Evolutionary conservation across 1,140 invertebrate genomes (phyloP).

Genomic region (Halesus radiatus): DNA sequence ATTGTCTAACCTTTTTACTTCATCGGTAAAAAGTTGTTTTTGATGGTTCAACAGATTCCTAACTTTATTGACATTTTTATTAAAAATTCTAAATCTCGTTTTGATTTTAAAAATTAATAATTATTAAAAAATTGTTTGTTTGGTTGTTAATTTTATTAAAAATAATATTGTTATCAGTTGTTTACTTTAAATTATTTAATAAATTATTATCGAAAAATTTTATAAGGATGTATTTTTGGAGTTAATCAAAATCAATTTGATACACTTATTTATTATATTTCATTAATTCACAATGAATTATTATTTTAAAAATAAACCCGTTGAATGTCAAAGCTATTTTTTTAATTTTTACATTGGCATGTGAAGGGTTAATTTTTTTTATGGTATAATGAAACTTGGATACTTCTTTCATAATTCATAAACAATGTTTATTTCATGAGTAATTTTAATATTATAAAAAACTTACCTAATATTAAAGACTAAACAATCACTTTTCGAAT

Average conservation of each 20-base stretch:
- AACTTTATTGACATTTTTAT: slow-evolving; percentile 29
- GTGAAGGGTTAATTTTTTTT: neutral
- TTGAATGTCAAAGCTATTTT: neutral
- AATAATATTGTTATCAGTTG: slow-evolving; percentile 18
- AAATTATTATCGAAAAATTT: slow-evolving; percentile 11
- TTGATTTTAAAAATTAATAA: slow-evolving; percentile 31
- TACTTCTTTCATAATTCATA: too few species aligned
- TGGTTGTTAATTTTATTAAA: slow-evolving; percentile 36
- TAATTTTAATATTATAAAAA: neutral
- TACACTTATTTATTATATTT: neutral
- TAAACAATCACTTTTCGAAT: neutral
- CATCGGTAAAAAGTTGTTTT: neutral
- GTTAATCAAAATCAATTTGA: neutral
- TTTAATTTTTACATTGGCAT: neutral
- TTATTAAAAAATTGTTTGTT: slow-evolving; percentile 27
- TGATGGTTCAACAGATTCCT: slow-evolving; percentile 13
- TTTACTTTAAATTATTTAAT: slow-evolving; percentile 34
- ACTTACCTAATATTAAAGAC: neutral
- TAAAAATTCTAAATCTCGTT: slow-evolving; percentile 34
- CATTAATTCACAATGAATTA: neutral
- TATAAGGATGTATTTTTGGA: slow-evolving; percentile 9
- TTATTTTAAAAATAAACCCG: too few species aligned
- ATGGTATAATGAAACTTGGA: neutral
- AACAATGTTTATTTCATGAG: neutral
- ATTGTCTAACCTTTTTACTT: neutral